phyloP scores from a whole-genome alignment of 2,797 vertebrate species.

The Urosaurus nigricauda region DNA sequence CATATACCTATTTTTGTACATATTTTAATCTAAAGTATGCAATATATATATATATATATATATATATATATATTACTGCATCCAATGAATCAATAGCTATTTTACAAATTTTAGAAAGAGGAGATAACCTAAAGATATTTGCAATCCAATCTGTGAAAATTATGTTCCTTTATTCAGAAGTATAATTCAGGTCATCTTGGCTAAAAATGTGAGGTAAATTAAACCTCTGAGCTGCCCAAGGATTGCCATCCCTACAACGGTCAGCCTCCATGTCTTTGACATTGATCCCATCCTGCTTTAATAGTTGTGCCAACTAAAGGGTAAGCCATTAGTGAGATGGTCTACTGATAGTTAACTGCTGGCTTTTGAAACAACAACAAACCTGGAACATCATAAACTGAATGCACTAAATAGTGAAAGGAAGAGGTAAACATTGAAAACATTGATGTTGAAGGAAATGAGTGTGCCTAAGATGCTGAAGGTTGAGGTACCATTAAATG shows the following conservation, averaged over 20 bases:
- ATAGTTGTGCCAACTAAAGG: not conserved
- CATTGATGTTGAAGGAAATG: not conserved
- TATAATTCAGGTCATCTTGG: not conserved
- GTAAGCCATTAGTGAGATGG: not conserved
- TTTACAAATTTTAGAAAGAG: not conserved
- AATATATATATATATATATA: not conserved
- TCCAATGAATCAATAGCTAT: not conserved
- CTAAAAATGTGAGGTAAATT: not conserved
- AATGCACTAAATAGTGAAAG: not conserved
- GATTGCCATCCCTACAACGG: not conserved
- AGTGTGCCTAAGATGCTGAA: not conserved
- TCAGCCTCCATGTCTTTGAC: not conserved
- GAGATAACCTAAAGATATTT: not conserved
- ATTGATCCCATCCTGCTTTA: too few species aligned
- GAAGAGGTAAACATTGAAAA: not conserved
- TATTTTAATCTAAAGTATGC: not conserved
- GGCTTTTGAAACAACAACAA: not conserved
- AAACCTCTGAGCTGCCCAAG: not conserved
- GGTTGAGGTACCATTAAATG: not conserved
- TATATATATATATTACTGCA: not conserved
- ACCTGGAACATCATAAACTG: not conserved
- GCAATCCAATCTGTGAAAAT: not conserved
- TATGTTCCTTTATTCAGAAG: not conserved
- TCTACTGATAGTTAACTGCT: not conserved
- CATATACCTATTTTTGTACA: not conserved